Evolutionary conservation across 2,888 invertebrate species (phyloP).

Genomic region (Antheraea yamamai): DNA sequence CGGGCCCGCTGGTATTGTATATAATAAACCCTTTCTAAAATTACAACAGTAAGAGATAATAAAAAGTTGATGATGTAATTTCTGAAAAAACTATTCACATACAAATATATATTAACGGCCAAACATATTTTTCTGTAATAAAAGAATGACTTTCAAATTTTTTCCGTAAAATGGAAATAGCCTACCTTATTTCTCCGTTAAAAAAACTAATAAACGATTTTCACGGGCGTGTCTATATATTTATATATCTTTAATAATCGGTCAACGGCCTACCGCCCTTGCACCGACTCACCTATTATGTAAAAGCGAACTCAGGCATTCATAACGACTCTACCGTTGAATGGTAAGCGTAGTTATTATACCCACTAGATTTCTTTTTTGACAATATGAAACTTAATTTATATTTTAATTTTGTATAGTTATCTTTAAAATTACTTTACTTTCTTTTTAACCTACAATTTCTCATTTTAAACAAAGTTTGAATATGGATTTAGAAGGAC

Average conservation of each 20-base stretch:
- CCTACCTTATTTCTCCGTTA: not conserved
- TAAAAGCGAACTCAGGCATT: conserved; percentile 45
- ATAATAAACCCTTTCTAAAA: too few species aligned
- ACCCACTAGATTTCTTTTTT: not conserved
- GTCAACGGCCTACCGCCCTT: conserved; percentile 69
- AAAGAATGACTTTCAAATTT: too few species aligned
- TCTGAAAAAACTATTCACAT: too few species aligned
- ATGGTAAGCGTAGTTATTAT: not conserved
- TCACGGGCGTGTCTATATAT: conserved; percentile 12
- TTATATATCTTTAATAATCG: conserved; percentile 32
- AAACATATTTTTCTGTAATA: too few species aligned
- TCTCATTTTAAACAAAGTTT: too few species aligned
- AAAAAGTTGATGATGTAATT: too few species aligned
- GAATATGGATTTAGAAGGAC: too few species aligned
- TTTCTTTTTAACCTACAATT: not conserved
- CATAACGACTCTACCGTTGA: conserved; percentile 20
- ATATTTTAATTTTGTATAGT: not conserved
- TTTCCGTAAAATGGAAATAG: too few species aligned
- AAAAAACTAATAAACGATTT: not conserved
- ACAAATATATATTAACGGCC: too few species aligned
- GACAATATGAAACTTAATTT: not conserved
- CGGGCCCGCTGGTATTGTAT: too few species aligned
- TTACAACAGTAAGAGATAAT: too few species aligned
- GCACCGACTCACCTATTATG: conserved; percentile 61
- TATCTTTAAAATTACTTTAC: not conserved